These are phyloP conservation scores for Ctenopoma multispine DNA, from an alignment of 2,797 vertebrate species.

Conservation along the genomic window DNA sequence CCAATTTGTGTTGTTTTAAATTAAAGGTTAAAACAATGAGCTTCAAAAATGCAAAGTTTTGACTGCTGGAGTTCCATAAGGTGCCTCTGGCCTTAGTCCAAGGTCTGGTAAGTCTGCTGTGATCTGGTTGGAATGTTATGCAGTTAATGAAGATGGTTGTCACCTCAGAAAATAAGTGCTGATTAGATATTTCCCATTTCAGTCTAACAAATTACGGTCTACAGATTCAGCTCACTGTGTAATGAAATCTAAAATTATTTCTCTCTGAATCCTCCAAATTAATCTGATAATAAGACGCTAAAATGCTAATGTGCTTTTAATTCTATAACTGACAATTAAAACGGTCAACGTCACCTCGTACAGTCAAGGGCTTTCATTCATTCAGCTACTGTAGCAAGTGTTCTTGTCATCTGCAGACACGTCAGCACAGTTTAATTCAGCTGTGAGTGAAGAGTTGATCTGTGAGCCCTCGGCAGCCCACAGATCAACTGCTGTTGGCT, in stretches of 20 bases:
- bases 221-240: neutral
- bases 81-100: neutral
- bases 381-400: neutral
- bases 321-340: slow-evolving; percentile 5
- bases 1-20: neutral
- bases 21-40: neutral
- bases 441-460: slow-evolving; percentile 18
- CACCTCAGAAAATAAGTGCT: neutral
- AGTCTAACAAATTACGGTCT: neutral
- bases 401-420: slow-evolving; percentile 7
- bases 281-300: neutral
- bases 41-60: neutral
- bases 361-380: slow-evolving; percentile 6
- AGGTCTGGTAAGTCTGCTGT: neutral
- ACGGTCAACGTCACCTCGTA: neutral
- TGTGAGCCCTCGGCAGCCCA: neutral
- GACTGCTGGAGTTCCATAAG: neutral
- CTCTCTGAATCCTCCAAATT: neutral
- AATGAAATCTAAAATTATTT: neutral
- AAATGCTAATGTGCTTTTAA: neutral
- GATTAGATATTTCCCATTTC: neutral
- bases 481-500: slow-evolving; percentile 19
- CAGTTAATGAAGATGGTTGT: neutral
- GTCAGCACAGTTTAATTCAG: slow-evolving; percentile 40
- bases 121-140: neutral